phyloP scores from a whole-genome alignment of 1,140 invertebrate species.

The Phenacoccus solenopsis region DNA sequence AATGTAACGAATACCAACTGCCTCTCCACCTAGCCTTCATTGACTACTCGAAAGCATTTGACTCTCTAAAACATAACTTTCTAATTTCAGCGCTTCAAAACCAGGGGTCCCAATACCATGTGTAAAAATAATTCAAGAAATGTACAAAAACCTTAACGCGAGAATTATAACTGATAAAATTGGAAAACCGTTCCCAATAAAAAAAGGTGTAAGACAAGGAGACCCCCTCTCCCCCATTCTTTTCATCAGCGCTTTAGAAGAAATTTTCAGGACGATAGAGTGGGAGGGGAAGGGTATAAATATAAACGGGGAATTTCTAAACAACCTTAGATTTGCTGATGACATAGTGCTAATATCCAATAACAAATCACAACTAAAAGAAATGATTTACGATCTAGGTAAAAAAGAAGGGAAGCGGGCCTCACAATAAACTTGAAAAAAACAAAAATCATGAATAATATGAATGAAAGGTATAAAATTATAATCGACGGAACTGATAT shows the following conservation, averaged over 20 bases:
- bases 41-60: constrained; percentile 19
- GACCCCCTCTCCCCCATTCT: constrained; percentile 24
- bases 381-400: constrained; percentile 15
- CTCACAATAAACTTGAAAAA: constrained; percentile 18
- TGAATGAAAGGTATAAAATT: neutral
- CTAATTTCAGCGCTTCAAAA: neutral
- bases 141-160: constrained; percentile 8
- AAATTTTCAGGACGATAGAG: constrained; percentile 25
- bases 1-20: constrained; percentile 20
- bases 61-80: neutral
- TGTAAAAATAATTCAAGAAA: neutral
- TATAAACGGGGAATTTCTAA: constrained; percentile 27
- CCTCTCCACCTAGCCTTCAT: constrained; percentile 7
- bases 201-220: constrained; percentile 22
- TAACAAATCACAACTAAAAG: neutral
- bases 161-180: constrained; percentile 7
- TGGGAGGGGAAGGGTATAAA: constrained; percentile 25
- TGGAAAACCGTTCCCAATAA: neutral
- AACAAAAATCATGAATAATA: constrained; percentile 21
- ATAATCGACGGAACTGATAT: neutral
- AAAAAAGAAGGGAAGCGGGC: constrained; percentile 1
- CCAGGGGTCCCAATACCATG: neutral
- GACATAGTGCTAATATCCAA: constrained; percentile 28
- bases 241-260: constrained; percentile 24
- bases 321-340: constrained; percentile 31